Evolutionary conservation across 2,888 invertebrate species (phyloP), one percentile per base, ranked within the genome.

Genomic region (Rhaphigaster nebulosa): DNA sequence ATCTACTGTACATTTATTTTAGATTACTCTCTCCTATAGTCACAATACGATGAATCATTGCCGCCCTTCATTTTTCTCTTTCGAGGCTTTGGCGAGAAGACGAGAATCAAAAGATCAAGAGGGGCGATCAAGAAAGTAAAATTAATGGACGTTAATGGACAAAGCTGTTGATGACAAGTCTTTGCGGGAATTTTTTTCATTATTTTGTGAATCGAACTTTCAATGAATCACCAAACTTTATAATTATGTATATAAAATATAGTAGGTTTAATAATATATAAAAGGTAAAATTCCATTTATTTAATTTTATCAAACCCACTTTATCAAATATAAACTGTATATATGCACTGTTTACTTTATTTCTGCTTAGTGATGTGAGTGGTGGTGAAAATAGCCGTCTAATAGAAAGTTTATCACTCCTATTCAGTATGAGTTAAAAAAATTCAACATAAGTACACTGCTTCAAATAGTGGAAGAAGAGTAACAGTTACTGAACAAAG

Each of bases 1-100:
- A 84, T 84, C 84, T 84, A 84, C 84, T 84, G 2, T 84, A 84
- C 84, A 84, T 84, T 84, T 50, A 84, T 84, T 84, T 41, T 45
- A 84, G 45, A 50, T 84, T 84, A 45, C 18, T 84, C 84, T 84
- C 45, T 84, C 23, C n/a, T n/a, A n/a, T 50, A 50, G 84, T 45
- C 45, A 84, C 45, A 84, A 84, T 84, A 84, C 45, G 45, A 84
- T 84, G 84, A 84, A 84, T 84, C 84, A 84, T 45, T 45, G 84
- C 41, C 4, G 6, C n/a, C 84, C 45, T 50, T 84, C 84, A 84
- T 84, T 84, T 84, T 84, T 84, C 84, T 84, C 84, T n/a, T 45
- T 84, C 84, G n/a, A 45, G 84, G 8, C 41, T 45, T 80, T 41
- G 41, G 41, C 38, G 5, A 41, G 80, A 80, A 8, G 84, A n/a